Percentiles rank a stretch among this genome's conserved stretches.
phyloP scores from a whole-genome alignment of 30 jellyfish, hydroid and myxozoan species.

The Hydractinia echinata region DNA sequence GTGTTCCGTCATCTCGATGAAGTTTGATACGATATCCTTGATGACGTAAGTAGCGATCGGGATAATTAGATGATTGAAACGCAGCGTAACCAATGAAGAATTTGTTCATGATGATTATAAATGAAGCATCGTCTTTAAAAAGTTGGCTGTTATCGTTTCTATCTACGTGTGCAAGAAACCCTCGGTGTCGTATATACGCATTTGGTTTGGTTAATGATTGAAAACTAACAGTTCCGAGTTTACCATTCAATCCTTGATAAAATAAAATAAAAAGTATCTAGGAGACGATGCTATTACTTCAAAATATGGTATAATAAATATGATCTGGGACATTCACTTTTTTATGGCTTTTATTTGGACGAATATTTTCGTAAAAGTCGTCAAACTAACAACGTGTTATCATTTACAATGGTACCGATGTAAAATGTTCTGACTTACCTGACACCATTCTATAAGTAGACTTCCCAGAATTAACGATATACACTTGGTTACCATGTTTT shows the following conservation, averaged over 20 bases:
- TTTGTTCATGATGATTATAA: not conserved
- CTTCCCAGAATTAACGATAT: conserved; percentile 14
- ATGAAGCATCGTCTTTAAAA: conserved; percentile 24
- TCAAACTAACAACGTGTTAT: too few species aligned
- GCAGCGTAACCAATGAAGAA: conserved; percentile 5
- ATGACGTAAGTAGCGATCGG: conserved; percentile 27
- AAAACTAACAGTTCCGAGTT: not conserved
- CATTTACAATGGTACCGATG: too few species aligned
- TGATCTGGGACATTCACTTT: too few species aligned
- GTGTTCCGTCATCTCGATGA: conserved; percentile 11
- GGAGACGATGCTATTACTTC: too few species aligned
- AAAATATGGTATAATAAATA: too few species aligned
- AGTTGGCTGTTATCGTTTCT: not conserved
- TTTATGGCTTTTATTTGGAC: too few species aligned
- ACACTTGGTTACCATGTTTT: not conserved
- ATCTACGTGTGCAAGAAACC: not conserved
- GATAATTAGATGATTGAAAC: conserved; percentile 29
- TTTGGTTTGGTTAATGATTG: not conserved
- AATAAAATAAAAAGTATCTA: not conserved
- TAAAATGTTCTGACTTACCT: too few species aligned
- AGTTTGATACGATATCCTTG: conserved; percentile 29
- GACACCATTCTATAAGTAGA: too few species aligned
- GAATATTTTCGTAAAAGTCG: too few species aligned
- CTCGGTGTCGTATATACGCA: conserved; percentile 8
- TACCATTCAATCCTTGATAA: conserved; percentile 14